Conservation (phyloP, 2,113 vertebrate genomes). For the Gasterosteus nipponicus region DNA sequence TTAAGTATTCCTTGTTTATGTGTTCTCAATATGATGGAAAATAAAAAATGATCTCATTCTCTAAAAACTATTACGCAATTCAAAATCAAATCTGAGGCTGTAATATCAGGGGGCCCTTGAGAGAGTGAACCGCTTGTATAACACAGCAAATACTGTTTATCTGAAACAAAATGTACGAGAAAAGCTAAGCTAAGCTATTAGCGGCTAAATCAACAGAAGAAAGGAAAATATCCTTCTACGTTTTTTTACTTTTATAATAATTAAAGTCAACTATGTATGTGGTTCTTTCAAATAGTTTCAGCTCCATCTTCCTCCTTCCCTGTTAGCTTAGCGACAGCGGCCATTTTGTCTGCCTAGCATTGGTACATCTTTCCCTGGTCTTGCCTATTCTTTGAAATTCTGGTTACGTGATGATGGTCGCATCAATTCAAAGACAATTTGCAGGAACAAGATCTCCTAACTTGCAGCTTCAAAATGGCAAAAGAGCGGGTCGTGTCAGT, state of each 20-base stretch:
- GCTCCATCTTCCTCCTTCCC: slow-evolving; percentile 69
- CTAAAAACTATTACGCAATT: background rate
- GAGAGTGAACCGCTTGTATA: background rate
- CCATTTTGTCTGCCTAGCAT: slow-evolving; percentile 81
- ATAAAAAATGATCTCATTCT: background rate
- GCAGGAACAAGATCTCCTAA: slow-evolving; percentile 8
- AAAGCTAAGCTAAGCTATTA: background rate
- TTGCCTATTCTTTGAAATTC: slow-evolving; percentile 36
- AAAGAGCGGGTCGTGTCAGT: slow-evolving; percentile 6
- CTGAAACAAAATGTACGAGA: background rate
- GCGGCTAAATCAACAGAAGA: background rate
- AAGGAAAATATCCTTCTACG: background rate
- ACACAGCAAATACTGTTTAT: background rate
- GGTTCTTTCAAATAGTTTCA: slow-evolving; percentile 33
- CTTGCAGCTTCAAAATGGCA: slow-evolving; percentile 32
- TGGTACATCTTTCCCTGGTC: slow-evolving; percentile 45
- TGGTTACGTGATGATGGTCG: background rate
- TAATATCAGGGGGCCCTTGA: slow-evolving; percentile 3
- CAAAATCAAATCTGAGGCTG: slow-evolving; percentile 10
- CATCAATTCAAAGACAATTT: slow-evolving; percentile 1
- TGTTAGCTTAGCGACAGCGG: slow-evolving; percentile 77
- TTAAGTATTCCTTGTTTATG: slow-evolving; percentile 39
- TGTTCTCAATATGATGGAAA: slow-evolving; percentile 13
- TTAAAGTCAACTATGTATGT: background rate
- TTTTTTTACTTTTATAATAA: background rate